Evolutionary conservation across 2,113 vertebrate genomes (phyloP).

Genomic region (Prunella fulvescens): DNA sequence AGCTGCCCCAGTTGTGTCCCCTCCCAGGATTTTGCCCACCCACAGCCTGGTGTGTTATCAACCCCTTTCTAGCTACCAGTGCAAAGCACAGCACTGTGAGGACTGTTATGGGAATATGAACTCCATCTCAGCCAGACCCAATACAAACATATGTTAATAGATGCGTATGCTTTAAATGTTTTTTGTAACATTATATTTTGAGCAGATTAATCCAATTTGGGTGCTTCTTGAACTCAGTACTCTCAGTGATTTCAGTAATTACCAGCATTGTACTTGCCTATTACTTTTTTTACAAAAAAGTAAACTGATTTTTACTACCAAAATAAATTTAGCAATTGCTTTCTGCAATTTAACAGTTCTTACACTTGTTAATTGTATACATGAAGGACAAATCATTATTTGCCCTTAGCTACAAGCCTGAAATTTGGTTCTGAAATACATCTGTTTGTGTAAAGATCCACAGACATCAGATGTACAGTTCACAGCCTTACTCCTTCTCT

Average conservation of each 20-base stretch:
- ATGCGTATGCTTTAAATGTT: neutral
- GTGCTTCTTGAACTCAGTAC: neutral
- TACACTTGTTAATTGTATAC: neutral
- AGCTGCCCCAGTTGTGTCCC: neutral
- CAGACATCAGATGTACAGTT: constrained; percentile 23
- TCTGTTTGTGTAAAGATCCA: constrained; percentile 49
- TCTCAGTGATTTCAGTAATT: neutral
- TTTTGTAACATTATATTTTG: constrained; percentile 4
- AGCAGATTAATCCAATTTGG: constrained; percentile 35
- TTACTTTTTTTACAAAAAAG: neutral
- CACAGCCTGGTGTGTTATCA: neutral
- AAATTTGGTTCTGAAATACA: neutral
- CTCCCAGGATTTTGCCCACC: neutral
- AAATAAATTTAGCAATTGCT: constrained; percentile 41
- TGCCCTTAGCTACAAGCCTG: constrained; percentile 11
- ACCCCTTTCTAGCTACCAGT: neutral
- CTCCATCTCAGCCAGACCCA: neutral
- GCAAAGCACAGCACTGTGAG: neutral
- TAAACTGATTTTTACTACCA: constrained; percentile 37
- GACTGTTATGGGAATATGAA: neutral
- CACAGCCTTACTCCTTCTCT: constrained; percentile 44
- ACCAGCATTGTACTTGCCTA: neutral
- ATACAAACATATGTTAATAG: neutral
- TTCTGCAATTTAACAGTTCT: neutral
- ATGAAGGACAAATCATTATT: neutral